These are phyloP conservation scores for Phortica variegata DNA, from an alignment of 1,140 invertebrate species.

Conservation along the genomic window DNA sequence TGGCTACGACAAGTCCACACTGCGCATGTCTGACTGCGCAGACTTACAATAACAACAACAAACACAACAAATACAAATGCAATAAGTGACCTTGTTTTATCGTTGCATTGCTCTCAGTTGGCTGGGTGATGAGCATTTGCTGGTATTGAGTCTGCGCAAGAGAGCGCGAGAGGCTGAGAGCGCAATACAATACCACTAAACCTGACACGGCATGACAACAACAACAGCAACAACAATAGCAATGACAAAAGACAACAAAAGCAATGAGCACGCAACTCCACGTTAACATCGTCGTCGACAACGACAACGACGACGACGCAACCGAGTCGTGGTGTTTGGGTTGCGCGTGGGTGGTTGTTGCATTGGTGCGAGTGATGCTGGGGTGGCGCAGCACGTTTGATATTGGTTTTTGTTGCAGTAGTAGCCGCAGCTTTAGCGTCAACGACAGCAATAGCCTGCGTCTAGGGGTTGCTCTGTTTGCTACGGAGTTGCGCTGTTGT, in stretches of 20 bases:
- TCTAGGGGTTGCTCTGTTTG: slow-evolving; percentile 43
- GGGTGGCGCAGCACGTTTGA: slow-evolving; percentile 17
- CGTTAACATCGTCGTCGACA: too few relatives aligned
- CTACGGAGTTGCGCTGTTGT: slow-evolving; percentile 42
- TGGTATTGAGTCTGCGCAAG: slow-evolving; percentile 1
- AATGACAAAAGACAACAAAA: too few relatives aligned
- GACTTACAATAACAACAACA: not conserved
- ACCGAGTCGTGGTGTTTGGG: too few relatives aligned
- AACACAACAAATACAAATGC: not conserved
- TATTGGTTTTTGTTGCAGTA: not conserved
- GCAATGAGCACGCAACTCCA: too few relatives aligned
- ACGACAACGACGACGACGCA: too few relatives aligned
- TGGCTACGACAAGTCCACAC: too few relatives aligned
- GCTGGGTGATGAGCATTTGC: too few relatives aligned
- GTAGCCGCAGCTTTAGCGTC: too few relatives aligned
- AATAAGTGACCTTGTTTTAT: not conserved
- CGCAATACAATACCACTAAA: too few relatives aligned
- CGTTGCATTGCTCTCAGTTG: not conserved
- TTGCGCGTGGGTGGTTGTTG: slow-evolving; percentile 34
- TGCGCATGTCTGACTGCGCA: slow-evolving; percentile 11
- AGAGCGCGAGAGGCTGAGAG: slow-evolving; percentile 2
- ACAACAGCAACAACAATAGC: too few relatives aligned
- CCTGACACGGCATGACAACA: too few relatives aligned
- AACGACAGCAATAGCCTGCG: slow-evolving; percentile 1
- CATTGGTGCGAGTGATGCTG: not conserved